Percentiles rank a stretch among this genome's conserved stretches.
These are phyloP conservation scores for Cosmia trapezina DNA, from an alignment of 2,888 invertebrate species.

Conservation along the genomic window DNA sequence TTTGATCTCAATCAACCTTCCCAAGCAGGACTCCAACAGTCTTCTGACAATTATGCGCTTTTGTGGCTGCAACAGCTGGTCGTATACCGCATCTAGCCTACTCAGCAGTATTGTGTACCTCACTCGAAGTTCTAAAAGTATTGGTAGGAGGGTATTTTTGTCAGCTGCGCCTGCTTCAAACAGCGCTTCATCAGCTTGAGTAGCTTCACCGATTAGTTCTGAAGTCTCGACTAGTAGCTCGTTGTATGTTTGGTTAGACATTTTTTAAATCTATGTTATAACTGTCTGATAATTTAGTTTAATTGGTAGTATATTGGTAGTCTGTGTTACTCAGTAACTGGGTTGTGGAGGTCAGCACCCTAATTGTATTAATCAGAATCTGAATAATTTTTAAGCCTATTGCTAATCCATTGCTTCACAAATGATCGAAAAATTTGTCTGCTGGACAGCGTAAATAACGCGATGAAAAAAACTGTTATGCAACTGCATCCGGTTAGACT, in stretches of 20 bases:
- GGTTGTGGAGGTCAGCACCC: background rate
- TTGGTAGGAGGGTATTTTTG: constrained; percentile 90
- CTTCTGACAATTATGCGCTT: constrained; percentile 95
- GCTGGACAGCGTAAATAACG: no score
- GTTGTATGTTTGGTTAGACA: constrained; percentile 94
- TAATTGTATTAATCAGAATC: no score
- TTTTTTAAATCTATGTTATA: constrained; percentile 70
- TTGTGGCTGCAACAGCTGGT: constrained; percentile 98
- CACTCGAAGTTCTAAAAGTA: constrained; percentile 93
- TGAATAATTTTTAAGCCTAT: no score
- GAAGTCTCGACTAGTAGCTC: constrained; percentile 92
- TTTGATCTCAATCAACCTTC: constrained; percentile 96
- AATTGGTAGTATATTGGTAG: background rate
- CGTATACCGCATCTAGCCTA: constrained; percentile 95
- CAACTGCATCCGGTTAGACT: background rate
- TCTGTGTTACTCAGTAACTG: background rate
- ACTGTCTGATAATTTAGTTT: background rate
- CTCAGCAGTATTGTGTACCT: constrained; percentile 95
- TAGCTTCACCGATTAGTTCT: constrained; percentile 89
- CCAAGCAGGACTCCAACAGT: constrained; percentile 94
- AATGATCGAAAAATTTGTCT: no score
- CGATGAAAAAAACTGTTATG: background rate
- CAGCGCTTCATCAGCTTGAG: constrained; percentile 91
- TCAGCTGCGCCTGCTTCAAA: constrained; percentile 92
- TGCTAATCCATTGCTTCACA: no score